Evolutionary conservation across 2,113 vertebrate genomes (phyloP).

Genomic region (Petromus typicus): DNA sequence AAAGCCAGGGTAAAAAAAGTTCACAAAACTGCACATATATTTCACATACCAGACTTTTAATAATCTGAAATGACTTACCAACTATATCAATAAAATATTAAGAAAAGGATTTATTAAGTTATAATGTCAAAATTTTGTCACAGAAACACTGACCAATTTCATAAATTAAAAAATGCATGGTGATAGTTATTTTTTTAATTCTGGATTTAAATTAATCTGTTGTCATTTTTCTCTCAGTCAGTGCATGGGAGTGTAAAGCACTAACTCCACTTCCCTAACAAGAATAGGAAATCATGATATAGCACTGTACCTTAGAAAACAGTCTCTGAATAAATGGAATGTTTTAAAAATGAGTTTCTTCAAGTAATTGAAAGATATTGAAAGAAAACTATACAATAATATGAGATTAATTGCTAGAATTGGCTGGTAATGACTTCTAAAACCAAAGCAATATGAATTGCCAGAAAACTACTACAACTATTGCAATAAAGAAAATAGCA

Average conservation of each 20-base stretch:
- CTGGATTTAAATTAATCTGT: neutral
- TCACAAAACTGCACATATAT: too few relatives aligned
- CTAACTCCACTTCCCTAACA: neutral
- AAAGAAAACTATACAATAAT: constrained; percentile 14
- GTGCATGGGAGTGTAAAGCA: neutral
- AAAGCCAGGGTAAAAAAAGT: neutral
- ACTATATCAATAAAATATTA: neutral
- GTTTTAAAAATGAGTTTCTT: neutral
- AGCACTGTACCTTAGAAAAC: neutral
- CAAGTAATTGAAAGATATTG: neutral
- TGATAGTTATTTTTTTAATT: neutral
- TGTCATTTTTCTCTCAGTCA: neutral
- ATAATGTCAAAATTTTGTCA: neutral
- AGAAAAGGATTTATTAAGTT: neutral
- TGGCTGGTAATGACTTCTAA: neutral
- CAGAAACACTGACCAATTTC: neutral
- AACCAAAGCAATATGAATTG: neutral
- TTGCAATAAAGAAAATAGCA: neutral
- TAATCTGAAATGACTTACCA: neutral
- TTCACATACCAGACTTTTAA: neutral
- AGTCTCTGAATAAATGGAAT: neutral
- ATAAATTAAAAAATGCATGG: neutral
- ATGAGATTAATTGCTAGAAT: neutral
- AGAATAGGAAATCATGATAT: neutral
- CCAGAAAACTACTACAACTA: neutral